Conservation (phyloP, 2,888 invertebrate genomes). For the Scaptodrosophila latifasciaeformis region DNA sequence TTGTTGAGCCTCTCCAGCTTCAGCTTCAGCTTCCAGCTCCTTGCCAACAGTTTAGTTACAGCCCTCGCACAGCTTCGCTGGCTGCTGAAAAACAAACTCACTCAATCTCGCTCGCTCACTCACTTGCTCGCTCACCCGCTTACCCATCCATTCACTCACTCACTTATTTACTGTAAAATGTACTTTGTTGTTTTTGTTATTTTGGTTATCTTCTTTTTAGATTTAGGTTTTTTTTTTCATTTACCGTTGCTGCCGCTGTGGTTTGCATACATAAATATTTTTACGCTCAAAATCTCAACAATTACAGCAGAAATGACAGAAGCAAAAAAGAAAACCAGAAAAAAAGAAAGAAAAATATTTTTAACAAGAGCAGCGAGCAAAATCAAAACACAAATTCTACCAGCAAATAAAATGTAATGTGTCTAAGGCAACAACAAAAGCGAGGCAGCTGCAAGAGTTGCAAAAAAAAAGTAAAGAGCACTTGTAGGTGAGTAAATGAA, state of each 20-base stretch:
- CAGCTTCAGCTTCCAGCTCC: no score
- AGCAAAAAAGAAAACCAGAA: no score
- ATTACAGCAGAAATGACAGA: no score
- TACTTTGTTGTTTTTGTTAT: neutral
- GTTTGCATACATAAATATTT: slow-evolving; percentile 61
- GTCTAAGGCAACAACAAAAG: neutral
- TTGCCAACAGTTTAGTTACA: no score
- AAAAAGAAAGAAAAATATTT: no score
- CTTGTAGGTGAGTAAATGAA: no score
- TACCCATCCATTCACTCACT: neutral
- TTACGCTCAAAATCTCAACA: slow-evolving; percentile 8
- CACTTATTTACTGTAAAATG: neutral
- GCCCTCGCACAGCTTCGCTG: no score
- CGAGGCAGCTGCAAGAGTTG: no score
- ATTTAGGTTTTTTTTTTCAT: slow-evolving; percentile 18
- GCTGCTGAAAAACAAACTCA: neutral
- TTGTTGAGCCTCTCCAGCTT: neutral
- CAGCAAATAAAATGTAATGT: slow-evolving; percentile 52
- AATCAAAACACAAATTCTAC: slow-evolving; percentile 20
- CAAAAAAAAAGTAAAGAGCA: no score
- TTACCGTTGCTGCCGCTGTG: slow-evolving; percentile 31
- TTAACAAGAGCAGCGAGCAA: no score
- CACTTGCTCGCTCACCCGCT: slow-evolving; percentile 4
- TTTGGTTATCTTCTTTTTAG: slow-evolving; percentile 8
- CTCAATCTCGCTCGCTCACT: neutral